Evolutionary conservation across 1,140 invertebrate genomes (phyloP).

Genomic region (Prorops nasuta): DNA sequence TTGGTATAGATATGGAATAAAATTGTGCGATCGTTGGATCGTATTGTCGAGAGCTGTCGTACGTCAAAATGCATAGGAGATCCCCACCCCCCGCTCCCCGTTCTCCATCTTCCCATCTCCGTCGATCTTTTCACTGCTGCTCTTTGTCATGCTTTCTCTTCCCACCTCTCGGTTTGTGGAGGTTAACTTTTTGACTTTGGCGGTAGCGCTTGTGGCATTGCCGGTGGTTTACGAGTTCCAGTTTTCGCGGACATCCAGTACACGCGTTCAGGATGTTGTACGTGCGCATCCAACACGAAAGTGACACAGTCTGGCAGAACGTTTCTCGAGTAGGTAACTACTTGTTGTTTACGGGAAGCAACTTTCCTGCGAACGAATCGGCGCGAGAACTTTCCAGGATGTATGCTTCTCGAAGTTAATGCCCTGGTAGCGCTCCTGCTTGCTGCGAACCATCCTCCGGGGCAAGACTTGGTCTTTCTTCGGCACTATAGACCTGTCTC

Average conservation of each 20-base stretch:
- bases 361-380: constrained; percentile 47
- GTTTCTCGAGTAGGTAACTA: constrained; percentile 41
- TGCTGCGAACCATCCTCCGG: constrained; percentile 7
- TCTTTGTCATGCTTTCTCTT: background rate
- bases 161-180: constrained; percentile 24
- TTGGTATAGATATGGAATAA: no score
- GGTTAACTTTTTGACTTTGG: constrained; percentile 29
- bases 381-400: constrained; percentile 44
- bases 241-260: constrained; percentile 41
- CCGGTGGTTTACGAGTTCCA: constrained; percentile 42
- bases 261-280: constrained; percentile 20
- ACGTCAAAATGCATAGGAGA: constrained; percentile 26
- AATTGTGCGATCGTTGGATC: background rate
- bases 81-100: no score
- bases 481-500: no score
- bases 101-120: no score
- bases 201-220: constrained; percentile 1
- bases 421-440: constrained; percentile 29
- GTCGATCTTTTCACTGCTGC: no score
- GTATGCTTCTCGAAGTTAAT: constrained; percentile 48
- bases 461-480: constrained; percentile 18
- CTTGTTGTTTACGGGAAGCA: constrained; percentile 51
- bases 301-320: constrained; percentile 19
- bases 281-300: constrained; percentile 22
- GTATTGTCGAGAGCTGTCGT: constrained; percentile 1